Conservation (phyloP, 2,113 vertebrate genomes). For the Gila orcuttii region DNA sequence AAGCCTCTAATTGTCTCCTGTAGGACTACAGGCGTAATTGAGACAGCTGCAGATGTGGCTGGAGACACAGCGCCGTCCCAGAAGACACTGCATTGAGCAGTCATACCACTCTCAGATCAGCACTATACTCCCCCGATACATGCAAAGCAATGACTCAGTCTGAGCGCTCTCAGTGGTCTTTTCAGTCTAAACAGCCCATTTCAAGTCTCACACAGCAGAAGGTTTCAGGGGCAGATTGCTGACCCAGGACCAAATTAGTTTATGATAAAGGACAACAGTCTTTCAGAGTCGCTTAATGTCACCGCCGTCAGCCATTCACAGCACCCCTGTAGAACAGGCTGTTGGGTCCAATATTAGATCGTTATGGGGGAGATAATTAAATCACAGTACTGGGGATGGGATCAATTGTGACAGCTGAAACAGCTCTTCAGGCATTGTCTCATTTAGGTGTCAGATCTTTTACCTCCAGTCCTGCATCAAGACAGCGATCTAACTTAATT, state of each 20-base stretch:
- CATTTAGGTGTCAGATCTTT: conserved; percentile 40
- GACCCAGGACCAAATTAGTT: background rate
- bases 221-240: background rate
- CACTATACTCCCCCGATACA: background rate
- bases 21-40: conserved; percentile 23
- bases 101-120: conserved; percentile 2
- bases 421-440: conserved; percentile 26
- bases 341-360: conserved; percentile 38
- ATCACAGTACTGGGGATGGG: conserved; percentile 23
- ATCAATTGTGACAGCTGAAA: conserved; percentile 39
- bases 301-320: conserved; percentile 30
- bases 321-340: conserved; percentile 27
- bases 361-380: conserved; percentile 49
- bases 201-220: conserved; percentile 11
- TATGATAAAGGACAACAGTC: conserved; percentile 36
- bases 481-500: conserved; percentile 3
- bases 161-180: background rate
- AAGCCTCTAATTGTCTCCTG: conserved; percentile 43
- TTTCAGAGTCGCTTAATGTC: conserved; percentile 29
- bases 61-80: background rate
- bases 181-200: background rate
- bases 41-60: conserved; percentile 26
- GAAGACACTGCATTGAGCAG: background rate
- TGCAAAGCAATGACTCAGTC: background rate
- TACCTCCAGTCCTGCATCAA: background rate